phyloP scores from a whole-genome alignment of 2,113 vertebrate species.

The Nipponia nippon region DNA sequence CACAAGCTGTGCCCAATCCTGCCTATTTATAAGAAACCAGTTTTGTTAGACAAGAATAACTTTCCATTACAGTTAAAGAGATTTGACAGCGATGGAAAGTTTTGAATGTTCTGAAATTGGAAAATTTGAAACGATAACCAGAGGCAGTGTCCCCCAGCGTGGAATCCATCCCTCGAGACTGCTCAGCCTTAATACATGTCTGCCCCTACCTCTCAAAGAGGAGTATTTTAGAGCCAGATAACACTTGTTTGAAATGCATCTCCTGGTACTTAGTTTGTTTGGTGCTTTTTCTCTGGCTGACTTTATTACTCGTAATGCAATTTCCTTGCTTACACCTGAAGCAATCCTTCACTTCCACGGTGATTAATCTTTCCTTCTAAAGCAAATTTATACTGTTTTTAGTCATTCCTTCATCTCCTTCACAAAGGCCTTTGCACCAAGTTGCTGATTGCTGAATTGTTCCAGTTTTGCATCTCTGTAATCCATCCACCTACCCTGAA shows the following conservation, averaged over 20 bases:
- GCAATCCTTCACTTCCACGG: background rate
- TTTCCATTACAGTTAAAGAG: background rate
- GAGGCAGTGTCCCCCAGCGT: background rate
- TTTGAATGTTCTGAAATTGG: background rate
- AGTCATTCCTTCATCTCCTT: constrained; percentile 2
- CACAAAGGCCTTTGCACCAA: background rate
- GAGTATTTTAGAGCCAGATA: background rate
- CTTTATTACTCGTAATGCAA: background rate
- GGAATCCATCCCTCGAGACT: background rate
- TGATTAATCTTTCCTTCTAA: constrained; percentile 13
- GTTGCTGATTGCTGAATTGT: background rate
- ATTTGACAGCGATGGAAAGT: background rate
- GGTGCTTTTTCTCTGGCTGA: background rate
- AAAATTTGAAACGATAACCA: background rate
- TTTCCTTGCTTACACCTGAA: background rate
- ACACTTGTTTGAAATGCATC: background rate
- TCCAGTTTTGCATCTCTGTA: background rate
- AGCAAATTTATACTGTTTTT: background rate
- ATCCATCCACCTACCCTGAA: background rate
- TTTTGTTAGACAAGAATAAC: background rate
- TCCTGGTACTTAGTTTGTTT: background rate
- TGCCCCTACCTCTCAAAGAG: background rate
- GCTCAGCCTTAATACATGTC: background rate
- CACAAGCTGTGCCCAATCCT: background rate
- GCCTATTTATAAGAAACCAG: background rate